Evolutionary conservation across 2,797 vertebrate genomes (phyloP).

Genomic region (Onychomys arenicola): DNA sequence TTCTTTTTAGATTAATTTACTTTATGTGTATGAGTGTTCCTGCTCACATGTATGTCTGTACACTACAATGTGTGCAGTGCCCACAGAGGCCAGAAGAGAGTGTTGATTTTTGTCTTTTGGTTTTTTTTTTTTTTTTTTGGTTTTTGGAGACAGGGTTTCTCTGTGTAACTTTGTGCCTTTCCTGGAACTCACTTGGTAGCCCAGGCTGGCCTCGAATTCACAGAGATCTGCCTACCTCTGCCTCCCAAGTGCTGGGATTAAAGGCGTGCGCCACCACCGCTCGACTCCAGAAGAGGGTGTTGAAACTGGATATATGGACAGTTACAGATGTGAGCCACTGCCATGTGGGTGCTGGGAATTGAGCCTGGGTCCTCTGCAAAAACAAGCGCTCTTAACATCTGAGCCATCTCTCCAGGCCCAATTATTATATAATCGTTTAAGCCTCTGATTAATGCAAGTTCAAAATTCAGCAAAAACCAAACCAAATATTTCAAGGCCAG

Average conservation of each 20-base stretch:
- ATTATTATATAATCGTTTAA: neutral
- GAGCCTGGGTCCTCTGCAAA: neutral
- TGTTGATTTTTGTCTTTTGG: too few species aligned
- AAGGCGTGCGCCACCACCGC: too few species aligned
- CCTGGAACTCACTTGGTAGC: too few species aligned
- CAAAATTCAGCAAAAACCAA: neutral
- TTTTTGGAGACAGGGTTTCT: too few species aligned
- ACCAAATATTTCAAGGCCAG: neutral
- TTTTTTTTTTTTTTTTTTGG: too few species aligned
- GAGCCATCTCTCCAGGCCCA: neutral
- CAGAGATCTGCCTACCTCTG: too few species aligned
- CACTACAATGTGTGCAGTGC: too few species aligned
- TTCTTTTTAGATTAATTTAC: neutral
- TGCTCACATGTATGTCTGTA: neutral
- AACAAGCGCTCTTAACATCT: neutral
- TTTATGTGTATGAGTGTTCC: neutral
- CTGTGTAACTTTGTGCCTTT: too few species aligned
- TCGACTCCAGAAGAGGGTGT: neutral
- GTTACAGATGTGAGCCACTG: neutral
- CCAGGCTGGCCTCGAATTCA: too few species aligned
- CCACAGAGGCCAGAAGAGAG: neutral
- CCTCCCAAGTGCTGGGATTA: too few species aligned
- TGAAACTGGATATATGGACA: neutral
- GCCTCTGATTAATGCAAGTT: neutral
- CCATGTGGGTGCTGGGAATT: neutral